Conservation (phyloP, 1,140 invertebrate species). For the Ostrea denselamellosa region DNA sequence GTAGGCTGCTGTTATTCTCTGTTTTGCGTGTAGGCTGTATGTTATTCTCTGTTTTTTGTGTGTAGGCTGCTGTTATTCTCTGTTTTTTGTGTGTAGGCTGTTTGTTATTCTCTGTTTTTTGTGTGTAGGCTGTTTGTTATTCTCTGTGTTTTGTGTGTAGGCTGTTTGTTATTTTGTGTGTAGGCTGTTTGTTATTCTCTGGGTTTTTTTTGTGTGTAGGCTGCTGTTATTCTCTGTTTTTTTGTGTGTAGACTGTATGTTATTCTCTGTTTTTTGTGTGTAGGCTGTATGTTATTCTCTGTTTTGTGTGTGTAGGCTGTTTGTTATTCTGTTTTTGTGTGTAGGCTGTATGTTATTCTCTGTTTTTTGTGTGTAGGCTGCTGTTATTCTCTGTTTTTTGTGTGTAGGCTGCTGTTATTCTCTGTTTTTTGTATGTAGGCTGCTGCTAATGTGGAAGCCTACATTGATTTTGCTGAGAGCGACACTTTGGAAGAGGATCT, state of each 20-base stretch:
- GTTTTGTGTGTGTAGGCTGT: background rate
- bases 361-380: background rate
- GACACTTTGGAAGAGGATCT: background rate
- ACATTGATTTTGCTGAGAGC: slow-evolving; percentile 36
- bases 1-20: slow-evolving; percentile 2
- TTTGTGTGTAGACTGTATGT: background rate
- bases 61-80: slow-evolving; percentile 5
- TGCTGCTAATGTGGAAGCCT: slow-evolving; percentile 17
- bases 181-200: too few species aligned
- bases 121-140: background rate
- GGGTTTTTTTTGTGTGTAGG: background rate
- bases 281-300: too few species aligned
- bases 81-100: background rate
- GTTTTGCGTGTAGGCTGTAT: background rate
- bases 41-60: too few species aligned
- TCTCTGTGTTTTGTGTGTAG: background rate
- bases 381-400: background rate
- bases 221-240: background rate
- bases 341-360: too few species aligned
- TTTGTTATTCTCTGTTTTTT: too few species aligned
- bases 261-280: too few species aligned
- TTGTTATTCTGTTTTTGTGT: too few species aligned
- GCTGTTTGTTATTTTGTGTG: background rate
- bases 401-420: background rate
- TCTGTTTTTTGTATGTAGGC: background rate